These are phyloP conservation scores for Cryptocheilus praepositus DNA, from an alignment of 2,888 invertebrate genomes.

Conservation along the genomic window DNA sequence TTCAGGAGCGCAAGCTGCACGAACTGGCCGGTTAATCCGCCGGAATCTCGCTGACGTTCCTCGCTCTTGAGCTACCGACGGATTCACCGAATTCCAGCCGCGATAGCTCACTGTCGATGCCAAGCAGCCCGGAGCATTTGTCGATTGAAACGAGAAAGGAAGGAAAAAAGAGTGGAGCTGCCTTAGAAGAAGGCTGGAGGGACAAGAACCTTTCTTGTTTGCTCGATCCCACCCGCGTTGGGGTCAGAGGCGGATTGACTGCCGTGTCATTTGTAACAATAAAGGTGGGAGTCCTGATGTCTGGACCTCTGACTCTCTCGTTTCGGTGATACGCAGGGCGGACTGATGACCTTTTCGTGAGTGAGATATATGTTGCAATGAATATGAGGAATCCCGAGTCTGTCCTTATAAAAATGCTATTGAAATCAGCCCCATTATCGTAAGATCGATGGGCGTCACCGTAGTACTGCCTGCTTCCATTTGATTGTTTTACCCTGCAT, in stretches of 20 bases:
- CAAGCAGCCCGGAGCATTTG: constrained; percentile 53
- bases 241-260: constrained; percentile 56
- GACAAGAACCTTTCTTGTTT: constrained; percentile 48
- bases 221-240: constrained; percentile 45
- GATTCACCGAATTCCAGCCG: constrained; percentile 55
- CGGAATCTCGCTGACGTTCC: constrained; percentile 56
- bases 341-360: constrained; percentile 31
- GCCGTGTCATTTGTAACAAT: constrained; percentile 65
- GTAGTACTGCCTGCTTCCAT: too few relatives aligned
- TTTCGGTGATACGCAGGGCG: constrained; percentile 41
- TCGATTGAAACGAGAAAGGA: constrained; percentile 38
- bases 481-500: too few relatives aligned
- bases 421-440: too few relatives aligned
- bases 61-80: constrained; percentile 25
- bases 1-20: constrained; percentile 50
- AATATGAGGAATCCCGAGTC: not conserved
- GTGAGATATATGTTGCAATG: not conserved
- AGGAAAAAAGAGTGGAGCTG: constrained; percentile 4
- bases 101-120: constrained; percentile 63
- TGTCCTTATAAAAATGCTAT: too few relatives aligned
- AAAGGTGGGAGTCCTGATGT: constrained; percentile 55
- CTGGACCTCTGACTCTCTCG: constrained; percentile 45
- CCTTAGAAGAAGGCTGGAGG: constrained; percentile 10
- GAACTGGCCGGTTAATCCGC: constrained; percentile 54
- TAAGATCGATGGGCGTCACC: too few relatives aligned